Evolutionary conservation across 2,113 vertebrate genomes (phyloP).

Genomic region (Rhinolophus ferrumequinum): DNA sequence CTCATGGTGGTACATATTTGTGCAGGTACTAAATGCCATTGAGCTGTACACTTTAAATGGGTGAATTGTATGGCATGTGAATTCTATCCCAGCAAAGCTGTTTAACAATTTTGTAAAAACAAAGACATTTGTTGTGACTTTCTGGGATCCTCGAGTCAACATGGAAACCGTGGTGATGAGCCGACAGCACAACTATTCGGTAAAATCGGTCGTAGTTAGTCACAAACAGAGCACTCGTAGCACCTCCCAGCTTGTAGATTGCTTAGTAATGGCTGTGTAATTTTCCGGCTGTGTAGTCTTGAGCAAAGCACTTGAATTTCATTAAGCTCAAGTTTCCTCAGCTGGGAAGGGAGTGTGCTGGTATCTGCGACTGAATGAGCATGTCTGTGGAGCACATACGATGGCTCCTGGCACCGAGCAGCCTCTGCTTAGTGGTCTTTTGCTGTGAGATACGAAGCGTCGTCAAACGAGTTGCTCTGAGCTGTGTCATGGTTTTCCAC

Average conservation of each 20-base stretch:
- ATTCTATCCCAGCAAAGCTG: neutral
- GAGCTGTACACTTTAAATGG: neutral
- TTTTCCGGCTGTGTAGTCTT: neutral
- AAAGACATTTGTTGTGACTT: neutral
- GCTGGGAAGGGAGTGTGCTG: neutral
- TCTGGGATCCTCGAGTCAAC: neutral
- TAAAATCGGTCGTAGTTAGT: neutral
- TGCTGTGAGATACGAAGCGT: neutral
- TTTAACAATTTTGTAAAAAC: neutral
- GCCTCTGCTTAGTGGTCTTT: neutral
- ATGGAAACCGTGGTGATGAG: neutral
- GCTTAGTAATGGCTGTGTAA: neutral
- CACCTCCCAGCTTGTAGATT: too few species aligned
- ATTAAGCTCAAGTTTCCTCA: neutral
- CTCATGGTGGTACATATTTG: neutral
- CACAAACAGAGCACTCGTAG: neutral
- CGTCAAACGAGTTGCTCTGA: neutral
- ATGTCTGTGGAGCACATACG: neutral
- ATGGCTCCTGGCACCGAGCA: rapidly evolving
- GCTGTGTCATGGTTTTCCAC: neutral
- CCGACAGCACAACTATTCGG: neutral
- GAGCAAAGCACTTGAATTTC: neutral
- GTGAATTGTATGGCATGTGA: neutral
- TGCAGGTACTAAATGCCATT: neutral
- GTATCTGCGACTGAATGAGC: neutral